Evolutionary conservation across 1,140 invertebrate genomes (phyloP), one percentile per base, ranked within the genome.

Genomic region (Bombus huntii): DNA sequence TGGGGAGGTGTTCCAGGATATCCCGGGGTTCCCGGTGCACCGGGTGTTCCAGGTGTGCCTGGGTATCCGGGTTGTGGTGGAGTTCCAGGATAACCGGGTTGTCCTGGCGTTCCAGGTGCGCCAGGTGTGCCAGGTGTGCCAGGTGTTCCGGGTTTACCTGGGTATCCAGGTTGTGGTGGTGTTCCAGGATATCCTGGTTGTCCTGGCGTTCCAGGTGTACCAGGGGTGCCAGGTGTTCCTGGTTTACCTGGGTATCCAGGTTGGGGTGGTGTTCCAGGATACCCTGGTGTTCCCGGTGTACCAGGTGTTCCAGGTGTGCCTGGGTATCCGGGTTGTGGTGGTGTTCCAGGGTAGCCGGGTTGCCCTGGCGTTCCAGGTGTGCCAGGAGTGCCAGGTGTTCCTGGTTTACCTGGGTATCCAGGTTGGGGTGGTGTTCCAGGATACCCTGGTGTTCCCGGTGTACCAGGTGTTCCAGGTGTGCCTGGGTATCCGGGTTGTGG

Each of bases 21-120:
- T 18, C 66, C 82, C 0, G 28, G 31, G 9, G 34, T 81, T 18
- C 59, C 77, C 0, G 96, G 74, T 93, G 94, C 95, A 83, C 95
- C 96, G 87, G 96, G 95, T 90, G 95, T 94, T 73, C 83, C 83
- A 25, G 59, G 81, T 31, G 0, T 18, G 0, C 44, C 47, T 18
- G 47, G 47, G 6, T 5, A 3, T 28, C 10, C 42, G 3, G 83
- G 74, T 12, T 13, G n/a, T 0, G 62, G 39, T 18, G 76, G 86
- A 13, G 31, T 62, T 1, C 82, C 74, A 0, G 85, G 85, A 2
- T 65, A 22, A 0, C 66, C 86, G 0, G 75, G 81, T n/a, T 79
- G 34, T 88, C 71, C 71, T 28, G 84, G 77, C 0, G 5, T 53
- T 13, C 68, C 82, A 0, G 81, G 74, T 2, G 0, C 18, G 0